These are phyloP conservation scores for Pharmacophagus antenor DNA, from an alignment of 2,888 invertebrate species.

Conservation along the genomic window DNA sequence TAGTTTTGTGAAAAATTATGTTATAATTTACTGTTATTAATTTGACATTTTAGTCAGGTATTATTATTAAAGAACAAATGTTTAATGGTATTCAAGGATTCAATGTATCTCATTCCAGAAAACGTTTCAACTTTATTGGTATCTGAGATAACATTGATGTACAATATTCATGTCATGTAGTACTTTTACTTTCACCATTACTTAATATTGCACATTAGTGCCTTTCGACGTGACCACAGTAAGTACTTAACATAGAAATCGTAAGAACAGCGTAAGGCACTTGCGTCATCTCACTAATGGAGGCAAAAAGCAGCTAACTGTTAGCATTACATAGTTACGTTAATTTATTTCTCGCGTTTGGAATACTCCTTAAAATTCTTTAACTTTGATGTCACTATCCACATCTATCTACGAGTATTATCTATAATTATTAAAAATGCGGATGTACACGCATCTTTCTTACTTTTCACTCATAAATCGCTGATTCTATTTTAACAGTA, in stretches of 20 bases:
- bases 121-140: background rate
- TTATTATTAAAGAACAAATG: no score
- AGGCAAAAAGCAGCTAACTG: constrained; percentile 10
- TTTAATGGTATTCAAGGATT: no score
- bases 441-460: no score
- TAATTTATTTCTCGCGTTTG: constrained; percentile 10
- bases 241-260: constrained; percentile 29
- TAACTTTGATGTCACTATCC: no score
- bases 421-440: no score
- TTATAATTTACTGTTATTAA: no score
- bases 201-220: constrained; percentile 25
- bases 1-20: no score
- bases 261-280: constrained; percentile 18
- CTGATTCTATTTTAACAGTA: no score
- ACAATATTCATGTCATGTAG: constrained; percentile 11
- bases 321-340: constrained; percentile 18
- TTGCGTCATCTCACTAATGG: constrained; percentile 27
- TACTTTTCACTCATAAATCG: no score
- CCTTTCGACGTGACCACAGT: constrained; percentile 10
- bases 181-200: constrained; percentile 28
- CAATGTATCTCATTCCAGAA: no score
- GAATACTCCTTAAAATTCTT: background rate
- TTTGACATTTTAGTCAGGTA: no score
- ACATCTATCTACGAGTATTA: no score
- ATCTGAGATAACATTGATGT: background rate